Evolutionary conservation across 2,888 invertebrate species (phyloP).

Genomic region (Tetragonula carbonaria): DNA sequence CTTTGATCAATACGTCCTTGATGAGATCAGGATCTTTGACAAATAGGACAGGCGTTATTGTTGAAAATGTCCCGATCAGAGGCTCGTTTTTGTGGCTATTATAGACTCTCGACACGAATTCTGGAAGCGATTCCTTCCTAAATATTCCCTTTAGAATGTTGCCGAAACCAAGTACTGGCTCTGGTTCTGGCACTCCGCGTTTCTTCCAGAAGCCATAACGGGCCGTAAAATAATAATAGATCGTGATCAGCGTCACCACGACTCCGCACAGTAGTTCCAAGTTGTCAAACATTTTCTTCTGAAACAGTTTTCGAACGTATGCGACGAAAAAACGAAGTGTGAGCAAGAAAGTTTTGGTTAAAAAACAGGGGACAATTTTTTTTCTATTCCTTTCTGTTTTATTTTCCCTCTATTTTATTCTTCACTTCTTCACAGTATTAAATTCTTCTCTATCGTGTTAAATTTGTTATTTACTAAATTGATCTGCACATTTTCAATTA

Average conservation of each 20-base stretch:
- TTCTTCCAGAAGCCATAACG: slow-evolving; percentile 26
- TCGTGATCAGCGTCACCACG: slow-evolving; percentile 65
- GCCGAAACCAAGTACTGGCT: slow-evolving; percentile 69
- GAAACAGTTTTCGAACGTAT: neutral
- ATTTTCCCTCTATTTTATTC: too few relatives aligned
- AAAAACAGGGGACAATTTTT: neutral
- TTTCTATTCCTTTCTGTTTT: too few relatives aligned
- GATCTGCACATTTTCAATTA: too few relatives aligned
- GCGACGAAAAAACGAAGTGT: neutral
- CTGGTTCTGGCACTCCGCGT: slow-evolving; percentile 31
- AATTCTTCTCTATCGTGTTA: too few relatives aligned
- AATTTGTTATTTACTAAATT: too few relatives aligned
- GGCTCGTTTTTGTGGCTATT: slow-evolving; percentile 15
- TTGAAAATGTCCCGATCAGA: slow-evolving; percentile 24
- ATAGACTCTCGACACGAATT: neutral
- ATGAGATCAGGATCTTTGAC: slow-evolving; percentile 79
- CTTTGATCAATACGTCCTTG: slow-evolving; percentile 82
- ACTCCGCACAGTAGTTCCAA: slow-evolving; percentile 74
- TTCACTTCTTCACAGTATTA: too few relatives aligned
- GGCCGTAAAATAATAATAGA: slow-evolving; percentile 37
- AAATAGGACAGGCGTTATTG: neutral
- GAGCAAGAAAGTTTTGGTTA: too few relatives aligned
- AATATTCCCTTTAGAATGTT: neutral
- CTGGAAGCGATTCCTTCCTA: neutral
- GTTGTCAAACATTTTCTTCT: neutral